Percentiles rank a stretch among this genome's conserved stretches.
Evolutionary conservation across 2,888 invertebrate genomes (phyloP).

Genomic region (Digitonthophagus gazella): DNA sequence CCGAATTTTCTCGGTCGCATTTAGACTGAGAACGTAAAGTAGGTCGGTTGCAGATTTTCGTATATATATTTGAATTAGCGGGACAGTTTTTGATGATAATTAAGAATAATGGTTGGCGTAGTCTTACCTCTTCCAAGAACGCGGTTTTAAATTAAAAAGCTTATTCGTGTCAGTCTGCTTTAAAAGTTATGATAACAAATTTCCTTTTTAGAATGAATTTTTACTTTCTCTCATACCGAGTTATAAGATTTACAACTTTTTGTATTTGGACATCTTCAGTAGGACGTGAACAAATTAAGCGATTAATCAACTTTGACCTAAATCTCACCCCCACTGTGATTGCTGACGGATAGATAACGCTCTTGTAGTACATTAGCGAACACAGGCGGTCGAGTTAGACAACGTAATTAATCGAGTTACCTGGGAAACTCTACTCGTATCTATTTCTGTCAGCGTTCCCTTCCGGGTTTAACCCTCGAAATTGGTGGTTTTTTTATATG

Average conservation of each 20-base stretch:
- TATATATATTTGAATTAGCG: conserved; percentile 6
- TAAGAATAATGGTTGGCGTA: background rate
- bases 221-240: too few relatives aligned
- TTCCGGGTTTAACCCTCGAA: background rate
- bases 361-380: background rate
- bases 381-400: background rate
- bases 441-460: background rate
- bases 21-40: background rate
- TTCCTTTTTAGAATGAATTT: too few relatives aligned
- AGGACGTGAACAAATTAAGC: background rate
- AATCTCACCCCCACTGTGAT: background rate
- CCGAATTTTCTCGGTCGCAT: background rate
- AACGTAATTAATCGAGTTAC: background rate
- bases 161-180: background rate
- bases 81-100: conserved; percentile 8
- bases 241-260: too few relatives aligned
- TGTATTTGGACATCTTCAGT: background rate
- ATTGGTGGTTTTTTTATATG: background rate
- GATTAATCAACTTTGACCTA: background rate
- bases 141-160: conserved; percentile 1
- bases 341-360: background rate
- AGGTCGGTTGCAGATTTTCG: background rate
- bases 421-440: background rate
- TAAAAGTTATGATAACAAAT: background rate
- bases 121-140: background rate